These are phyloP conservation scores for Cerastis rubricosa DNA, from an alignment of 2,888 invertebrate species.

Conservation along the genomic window DNA sequence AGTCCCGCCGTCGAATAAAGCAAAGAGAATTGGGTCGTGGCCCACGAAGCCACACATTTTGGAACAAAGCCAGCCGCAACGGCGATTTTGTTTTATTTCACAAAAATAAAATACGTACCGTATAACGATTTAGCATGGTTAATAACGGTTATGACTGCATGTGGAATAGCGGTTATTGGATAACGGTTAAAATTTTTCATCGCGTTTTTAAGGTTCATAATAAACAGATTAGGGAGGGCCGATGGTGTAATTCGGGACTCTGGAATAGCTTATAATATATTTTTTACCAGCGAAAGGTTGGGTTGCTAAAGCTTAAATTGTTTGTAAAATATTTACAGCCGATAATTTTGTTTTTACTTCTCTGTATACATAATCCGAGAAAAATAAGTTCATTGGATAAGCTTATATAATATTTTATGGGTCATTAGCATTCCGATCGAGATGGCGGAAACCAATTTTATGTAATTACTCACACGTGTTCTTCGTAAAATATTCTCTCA, in stretches of 20 bases:
- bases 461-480: constrained; percentile 24
- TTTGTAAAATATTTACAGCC: constrained; percentile 51
- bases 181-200: constrained; percentile 63
- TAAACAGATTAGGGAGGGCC: constrained; percentile 64
- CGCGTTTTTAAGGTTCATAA: constrained; percentile 64
- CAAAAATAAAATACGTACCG: constrained; percentile 79
- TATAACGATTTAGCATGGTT: constrained; percentile 75
- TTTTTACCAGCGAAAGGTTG: constrained; percentile 55
- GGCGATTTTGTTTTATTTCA: constrained; percentile 84
- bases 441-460: constrained; percentile 11
- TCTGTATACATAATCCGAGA: constrained; percentile 7
- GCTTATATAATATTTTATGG: constrained; percentile 3
- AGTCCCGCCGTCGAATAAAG: constrained; percentile 82
- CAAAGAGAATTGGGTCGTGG: constrained; percentile 86
- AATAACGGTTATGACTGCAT: constrained; percentile 68
- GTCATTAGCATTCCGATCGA: constrained; percentile 9
- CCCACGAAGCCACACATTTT: constrained; percentile 79
- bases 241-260: constrained; percentile 47
- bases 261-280: constrained; percentile 45
- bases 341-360: constrained; percentile 30
- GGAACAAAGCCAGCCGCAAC: constrained; percentile 84
- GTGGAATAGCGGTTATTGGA: constrained; percentile 67
- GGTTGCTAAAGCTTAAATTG: constrained; percentile 42
- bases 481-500: constrained; percentile 4
- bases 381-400: constrained; percentile 13